Base-by-base conservation (phyloP, 2,888 invertebrate genomes). In the Eupithecia vulgata region DNA sequence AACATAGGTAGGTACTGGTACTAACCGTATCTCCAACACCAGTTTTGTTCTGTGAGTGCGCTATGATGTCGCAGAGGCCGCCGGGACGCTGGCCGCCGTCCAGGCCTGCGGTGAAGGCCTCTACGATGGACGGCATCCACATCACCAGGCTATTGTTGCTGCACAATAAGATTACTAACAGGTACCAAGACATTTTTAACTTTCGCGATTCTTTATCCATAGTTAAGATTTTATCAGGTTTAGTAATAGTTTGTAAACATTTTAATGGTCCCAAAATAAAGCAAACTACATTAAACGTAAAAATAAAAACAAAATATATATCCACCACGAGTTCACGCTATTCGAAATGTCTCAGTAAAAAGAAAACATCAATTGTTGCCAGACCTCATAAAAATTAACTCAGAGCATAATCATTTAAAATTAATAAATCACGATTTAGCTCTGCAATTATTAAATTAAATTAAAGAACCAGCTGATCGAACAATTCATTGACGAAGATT, bases 81-180 rank as follows among this genome's bases (percentile, higher is more conserved):
- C 73, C 70, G 30, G 80, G 75, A 0, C 40, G 35, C 12, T 67
- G 73, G 6, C 40, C 69, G 0, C 78, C 72, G 21, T 66, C 69
- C 3, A 81, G 66, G 0, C 81, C 84, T 0, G 77, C 68, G 8
- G 78, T 71, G 67, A 84, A 82, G 0, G 80, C 80, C 10, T 85
- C 83, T 45, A 85, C 84, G 13, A 86, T 78, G n/a, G 80, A 77
- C 0, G 85, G 86, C 79, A 85, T 79, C 86, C 86, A 86, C 81
- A 86, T 83, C 8, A 83, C 81, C 25, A 85, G 75, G 52, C 84
- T 79, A 62, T 83, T 85, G 76, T 84, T 85, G 21, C 86, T 85
- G n/a, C n/a, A 71, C n/a, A 71, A 70, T n/a, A 34, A 15, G 15
- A 2, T 34, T 52, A 15, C 1, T 21, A 52, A 1, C 8, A 7